Base-by-base conservation (phyloP, 1,140 invertebrate species). In the Lutraria rhynchaena region DNA sequence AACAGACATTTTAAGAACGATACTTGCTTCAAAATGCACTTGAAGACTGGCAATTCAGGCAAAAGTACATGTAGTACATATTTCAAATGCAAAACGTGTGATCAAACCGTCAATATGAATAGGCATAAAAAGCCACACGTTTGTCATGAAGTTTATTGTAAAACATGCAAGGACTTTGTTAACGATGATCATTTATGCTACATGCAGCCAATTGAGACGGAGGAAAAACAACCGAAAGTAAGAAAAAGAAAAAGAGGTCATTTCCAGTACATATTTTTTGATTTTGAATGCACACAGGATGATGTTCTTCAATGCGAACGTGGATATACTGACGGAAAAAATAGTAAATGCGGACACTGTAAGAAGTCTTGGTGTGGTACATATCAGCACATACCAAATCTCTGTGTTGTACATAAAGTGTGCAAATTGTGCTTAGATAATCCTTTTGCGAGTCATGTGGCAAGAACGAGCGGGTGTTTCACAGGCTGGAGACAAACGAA, bases 131-230 rank as follows among this genome's bases (percentile, higher is more conserved):
- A 53, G 27, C 19, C 46, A 35, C 69, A 71, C 35, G 46, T 51
- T 5, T 70, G 67, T 33, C 46, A 53, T 70, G 37, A 83, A 44
- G 53, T 41, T 35, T 83, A 77, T 33, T 81, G 76, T 53, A 65
- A 81, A 55, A 71, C 69, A 37, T 71, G 69, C 24, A 71, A 71
- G 24, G 49, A 53, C 17, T 71, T 71, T 33, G 3, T 71, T n/a
- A 55, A 4, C 4, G 49, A 71, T n/a, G 69, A 53, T 7, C 69
- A 71, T 27, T 35, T 55, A 37, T 71, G 46, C 33, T 71, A 71
- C 27, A 71, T 71, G 69, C 46, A 53, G 24, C 69, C 69, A 51
- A 51, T 71, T 2, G 27, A 11, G 7, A 24, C n/a, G 9, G 46
- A 69, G 1, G 22, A 9, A 3, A 46, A 3, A 9, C 49, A 35